Evolutionary conservation across 1,140 invertebrate species (phyloP).

Genomic region (Neodiprion pinetum): DNA sequence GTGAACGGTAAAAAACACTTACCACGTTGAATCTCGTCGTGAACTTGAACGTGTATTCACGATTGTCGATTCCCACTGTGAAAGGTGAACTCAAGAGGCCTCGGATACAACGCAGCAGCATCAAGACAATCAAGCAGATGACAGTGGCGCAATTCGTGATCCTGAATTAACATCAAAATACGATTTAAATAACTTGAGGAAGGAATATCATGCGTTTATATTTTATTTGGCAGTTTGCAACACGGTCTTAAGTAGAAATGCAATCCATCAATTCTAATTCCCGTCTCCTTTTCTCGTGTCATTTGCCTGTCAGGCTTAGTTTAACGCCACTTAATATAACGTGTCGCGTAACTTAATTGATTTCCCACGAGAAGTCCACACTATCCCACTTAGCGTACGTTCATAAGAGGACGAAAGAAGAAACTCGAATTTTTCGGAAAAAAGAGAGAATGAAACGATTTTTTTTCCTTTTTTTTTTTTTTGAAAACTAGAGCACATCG

Average conservation of each 20-base stretch:
- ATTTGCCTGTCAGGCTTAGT: no score
- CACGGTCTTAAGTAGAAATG: conserved; percentile 1
- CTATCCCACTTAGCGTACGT: no score
- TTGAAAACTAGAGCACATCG: no score
- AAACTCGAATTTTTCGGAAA: no score
- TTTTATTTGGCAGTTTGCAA: no score
- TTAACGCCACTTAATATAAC: no score
- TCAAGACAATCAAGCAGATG: conserved; percentile 25
- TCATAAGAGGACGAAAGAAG: no score
- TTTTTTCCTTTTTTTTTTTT: no score
- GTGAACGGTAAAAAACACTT: conserved; percentile 27
- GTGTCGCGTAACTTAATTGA: no score
- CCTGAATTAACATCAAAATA: conserved; percentile 30
- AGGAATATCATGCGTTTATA: no score
- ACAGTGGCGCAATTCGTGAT: conserved; percentile 22
- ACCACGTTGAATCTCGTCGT: conserved; percentile 64
- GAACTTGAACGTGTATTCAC: conserved; percentile 66
- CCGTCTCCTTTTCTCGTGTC: background rate
- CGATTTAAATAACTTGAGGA: background rate
- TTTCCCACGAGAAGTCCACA: no score
- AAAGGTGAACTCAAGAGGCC: conserved; percentile 69
- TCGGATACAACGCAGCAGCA: conserved; percentile 58
- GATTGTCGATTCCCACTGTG: conserved; percentile 65
- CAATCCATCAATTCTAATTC: conserved; percentile 7
- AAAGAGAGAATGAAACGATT: no score